Conservation (phyloP, 2,888 invertebrate genomes). For the Lagria hirta region DNA sequence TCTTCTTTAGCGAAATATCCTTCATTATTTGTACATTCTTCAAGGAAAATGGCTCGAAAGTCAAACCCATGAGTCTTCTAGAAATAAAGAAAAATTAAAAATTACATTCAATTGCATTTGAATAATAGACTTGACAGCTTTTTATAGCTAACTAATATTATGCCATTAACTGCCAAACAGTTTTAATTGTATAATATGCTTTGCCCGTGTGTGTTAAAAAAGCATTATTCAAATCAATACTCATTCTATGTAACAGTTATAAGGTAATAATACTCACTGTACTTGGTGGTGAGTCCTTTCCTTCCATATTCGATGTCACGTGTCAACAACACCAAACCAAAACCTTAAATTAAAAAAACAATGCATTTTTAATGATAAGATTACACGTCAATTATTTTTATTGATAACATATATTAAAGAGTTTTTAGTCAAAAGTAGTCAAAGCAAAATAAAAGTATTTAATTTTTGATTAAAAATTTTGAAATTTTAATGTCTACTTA, state of each 20-base stretch:
- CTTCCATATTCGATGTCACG: conserved; percentile 7
- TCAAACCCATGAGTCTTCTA: conserved; percentile 13
- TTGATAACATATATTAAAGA: conserved; percentile 5
- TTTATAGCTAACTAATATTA: conserved; percentile 5
- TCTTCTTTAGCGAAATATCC: conserved; percentile 10
- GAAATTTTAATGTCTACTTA: conserved; percentile 17
- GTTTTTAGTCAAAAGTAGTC: conserved; percentile 10
- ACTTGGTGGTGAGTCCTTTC: conserved; percentile 12
- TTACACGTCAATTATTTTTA: conserved; percentile 1
- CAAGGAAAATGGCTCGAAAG: conserved; percentile 13
- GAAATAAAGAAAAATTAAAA: conserved; percentile 15
- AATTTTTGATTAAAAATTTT: conserved; percentile 16
- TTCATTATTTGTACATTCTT: conserved; percentile 13
- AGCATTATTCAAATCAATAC: no score
- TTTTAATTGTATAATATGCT: conserved; percentile 7
- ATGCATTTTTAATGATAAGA: conserved; percentile 1
- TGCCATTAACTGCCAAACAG: conserved; percentile 10
- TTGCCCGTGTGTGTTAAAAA: conserved; percentile 14
- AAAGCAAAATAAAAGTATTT: conserved; percentile 15
- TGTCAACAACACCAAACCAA: no score
- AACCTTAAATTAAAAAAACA: conserved; percentile 1
- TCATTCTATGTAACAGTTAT: conserved; percentile 7
- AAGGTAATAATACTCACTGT: conserved; percentile 14
- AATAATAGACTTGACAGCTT: conserved; percentile 13
- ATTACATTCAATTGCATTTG: conserved; percentile 12